phyloP scores from a whole-genome alignment of 1,140 invertebrate species.

The Rhopalosiphum maidis region DNA sequence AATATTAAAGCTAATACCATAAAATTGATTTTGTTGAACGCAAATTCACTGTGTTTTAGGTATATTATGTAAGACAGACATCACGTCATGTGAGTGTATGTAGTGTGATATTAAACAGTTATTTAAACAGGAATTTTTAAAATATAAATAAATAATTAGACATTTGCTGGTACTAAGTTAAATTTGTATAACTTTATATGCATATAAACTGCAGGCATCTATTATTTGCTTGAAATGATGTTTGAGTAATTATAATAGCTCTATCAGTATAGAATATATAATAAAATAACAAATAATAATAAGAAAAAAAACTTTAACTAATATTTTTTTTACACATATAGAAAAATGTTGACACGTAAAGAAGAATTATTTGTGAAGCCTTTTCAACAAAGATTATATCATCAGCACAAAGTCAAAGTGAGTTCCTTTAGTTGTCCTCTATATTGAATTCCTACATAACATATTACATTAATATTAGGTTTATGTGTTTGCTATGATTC shows the following conservation, averaged over 20 bases:
- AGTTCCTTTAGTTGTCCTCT: neutral
- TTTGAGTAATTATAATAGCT: neutral
- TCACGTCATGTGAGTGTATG: too few species aligned
- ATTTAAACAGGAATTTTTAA: neutral
- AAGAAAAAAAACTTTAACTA: neutral
- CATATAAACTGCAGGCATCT: neutral
- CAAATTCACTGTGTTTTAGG: too few species aligned
- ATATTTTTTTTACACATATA: neutral
- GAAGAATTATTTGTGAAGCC: slow-evolving; percentile 62
- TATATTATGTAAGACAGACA: too few species aligned
- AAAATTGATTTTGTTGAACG: too few species aligned
- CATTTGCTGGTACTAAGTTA: too few species aligned
- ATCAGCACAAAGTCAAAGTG: slow-evolving; percentile 60
- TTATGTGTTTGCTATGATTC: too few species aligned
- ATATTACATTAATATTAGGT: too few species aligned
- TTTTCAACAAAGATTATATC: slow-evolving; percentile 62
- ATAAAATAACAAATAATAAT: neutral
- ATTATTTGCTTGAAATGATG: neutral
- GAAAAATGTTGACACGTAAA: slow-evolving; percentile 61
- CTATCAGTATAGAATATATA: neutral
- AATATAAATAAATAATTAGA: too few species aligned
- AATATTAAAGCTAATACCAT: too few species aligned
- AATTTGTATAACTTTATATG: neutral
- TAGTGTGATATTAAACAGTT: neutral
- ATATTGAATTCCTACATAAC: too few species aligned